Evolutionary conservation across 1,140 invertebrate species (phyloP).

Genomic region (Chrysopa pallens): DNA sequence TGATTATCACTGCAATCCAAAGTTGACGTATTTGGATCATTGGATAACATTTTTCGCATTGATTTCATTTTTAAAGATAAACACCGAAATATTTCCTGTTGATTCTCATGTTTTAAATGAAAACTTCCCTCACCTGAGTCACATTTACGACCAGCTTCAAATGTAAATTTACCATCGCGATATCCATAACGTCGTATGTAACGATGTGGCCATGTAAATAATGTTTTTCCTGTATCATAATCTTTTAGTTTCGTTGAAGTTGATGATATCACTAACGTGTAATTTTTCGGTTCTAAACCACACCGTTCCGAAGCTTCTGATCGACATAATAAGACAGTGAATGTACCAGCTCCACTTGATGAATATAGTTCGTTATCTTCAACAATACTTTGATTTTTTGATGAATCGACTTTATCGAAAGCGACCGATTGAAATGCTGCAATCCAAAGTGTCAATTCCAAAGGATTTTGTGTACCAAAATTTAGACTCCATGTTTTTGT

Average conservation of each 20-base stretch:
- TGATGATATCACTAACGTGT: constrained; percentile 51
- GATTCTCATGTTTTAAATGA: constrained; percentile 56
- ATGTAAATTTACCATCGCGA: constrained; percentile 63
- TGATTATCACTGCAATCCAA: constrained; percentile 55
- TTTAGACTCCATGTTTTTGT: constrained; percentile 53
- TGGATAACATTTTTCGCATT: constrained; percentile 60
- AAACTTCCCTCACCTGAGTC: constrained; percentile 71
- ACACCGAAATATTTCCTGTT: constrained; percentile 62
- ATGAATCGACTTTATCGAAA: constrained; percentile 44
- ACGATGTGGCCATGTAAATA: constrained; percentile 73
- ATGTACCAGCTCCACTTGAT: constrained; percentile 59
- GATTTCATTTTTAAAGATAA: constrained; percentile 64
- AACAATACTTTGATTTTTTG: constrained; percentile 42
- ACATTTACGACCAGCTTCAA: constrained; percentile 81
- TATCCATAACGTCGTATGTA: constrained; percentile 73
- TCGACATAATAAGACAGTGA: constrained; percentile 54
- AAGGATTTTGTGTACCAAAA: constrained; percentile 48
- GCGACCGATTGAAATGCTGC: constrained; percentile 61
- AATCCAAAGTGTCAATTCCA: constrained; percentile 58
- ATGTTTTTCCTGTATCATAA: constrained; percentile 35
- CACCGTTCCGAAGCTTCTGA: constrained; percentile 62
- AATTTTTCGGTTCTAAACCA: constrained; percentile 46
- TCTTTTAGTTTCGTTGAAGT: constrained; percentile 54
- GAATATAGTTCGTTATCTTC: constrained; percentile 78
- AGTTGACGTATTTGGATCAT: constrained; percentile 37